phyloP scores from a whole-genome alignment of 2,113 vertebrate species.

The Corythaeola cristata region DNA sequence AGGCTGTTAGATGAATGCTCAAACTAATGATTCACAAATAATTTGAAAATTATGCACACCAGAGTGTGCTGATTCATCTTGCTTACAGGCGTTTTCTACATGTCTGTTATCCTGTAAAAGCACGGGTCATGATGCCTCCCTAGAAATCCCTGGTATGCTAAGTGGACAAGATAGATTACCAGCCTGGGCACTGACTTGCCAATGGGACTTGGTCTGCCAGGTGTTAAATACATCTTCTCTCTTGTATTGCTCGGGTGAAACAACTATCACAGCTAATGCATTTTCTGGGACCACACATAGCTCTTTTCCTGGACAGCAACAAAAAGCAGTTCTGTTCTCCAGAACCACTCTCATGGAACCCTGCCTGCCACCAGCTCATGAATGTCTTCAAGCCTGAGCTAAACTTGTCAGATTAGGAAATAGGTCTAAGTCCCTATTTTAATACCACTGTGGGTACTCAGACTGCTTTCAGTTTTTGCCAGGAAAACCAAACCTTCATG shows the following conservation, averaged over 20 bases:
- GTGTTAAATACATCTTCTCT: background rate
- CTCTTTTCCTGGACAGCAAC: background rate
- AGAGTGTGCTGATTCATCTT: too few relatives aligned
- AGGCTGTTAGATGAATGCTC: background rate
- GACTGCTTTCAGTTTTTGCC: background rate
- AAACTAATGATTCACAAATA: background rate
- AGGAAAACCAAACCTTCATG: background rate
- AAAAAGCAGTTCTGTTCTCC: background rate
- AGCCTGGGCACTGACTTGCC: background rate
- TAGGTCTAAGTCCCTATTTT: background rate
- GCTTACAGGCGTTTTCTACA: too few relatives aligned
- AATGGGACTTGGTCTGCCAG: background rate
- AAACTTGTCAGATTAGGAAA: background rate
- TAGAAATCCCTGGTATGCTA: background rate
- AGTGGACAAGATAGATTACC: background rate
- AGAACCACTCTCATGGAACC: background rate
- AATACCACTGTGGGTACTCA: background rate
- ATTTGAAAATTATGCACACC: background rate
- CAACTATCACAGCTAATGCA: background rate
- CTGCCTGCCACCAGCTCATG: background rate
- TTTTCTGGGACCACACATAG: background rate
- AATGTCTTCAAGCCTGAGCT: background rate
- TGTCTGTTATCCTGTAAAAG: too few relatives aligned
- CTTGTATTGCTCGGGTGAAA: background rate
- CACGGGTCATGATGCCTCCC: background rate